These are phyloP conservation scores for Sarcophaga caerulescens DNA, from an alignment of 2,888 invertebrate genomes.

Conservation along the genomic window DNA sequence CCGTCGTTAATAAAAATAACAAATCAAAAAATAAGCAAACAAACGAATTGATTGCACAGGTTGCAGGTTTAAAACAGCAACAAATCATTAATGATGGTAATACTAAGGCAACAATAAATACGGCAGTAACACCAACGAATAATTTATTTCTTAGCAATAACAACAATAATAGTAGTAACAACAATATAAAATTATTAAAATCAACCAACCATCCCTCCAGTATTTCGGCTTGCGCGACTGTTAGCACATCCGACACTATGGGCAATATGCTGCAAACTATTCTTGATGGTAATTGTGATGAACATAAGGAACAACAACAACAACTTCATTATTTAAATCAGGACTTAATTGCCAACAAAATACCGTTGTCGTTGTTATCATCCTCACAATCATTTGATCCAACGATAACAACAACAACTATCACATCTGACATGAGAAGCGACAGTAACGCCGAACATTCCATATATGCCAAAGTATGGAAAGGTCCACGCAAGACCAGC, in stretches of 20 bases:
- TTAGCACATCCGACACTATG: conserved; percentile 62
- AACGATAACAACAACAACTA: conserved; percentile 65
- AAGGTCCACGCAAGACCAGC: conserved; percentile 80
- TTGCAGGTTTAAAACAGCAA: conserved; percentile 76
- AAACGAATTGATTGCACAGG: conserved; percentile 69
- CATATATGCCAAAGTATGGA: conserved; percentile 81
- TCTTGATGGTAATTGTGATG: conserved; percentile 73
- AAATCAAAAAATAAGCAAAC: conserved; percentile 80
- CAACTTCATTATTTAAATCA: conserved; percentile 53
- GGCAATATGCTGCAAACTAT: conserved; percentile 66
- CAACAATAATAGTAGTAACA: conserved; percentile 73
- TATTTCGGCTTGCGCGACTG: conserved; percentile 52
- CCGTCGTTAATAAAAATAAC: conserved; percentile 81
- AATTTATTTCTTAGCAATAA: conserved; percentile 67
- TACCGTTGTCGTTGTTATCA: conserved; percentile 34
- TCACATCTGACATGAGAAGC: conserved; percentile 70
- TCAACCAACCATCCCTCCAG: conserved; percentile 80
- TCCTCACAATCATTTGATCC: conserved; percentile 60
- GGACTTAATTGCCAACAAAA: conserved; percentile 52
- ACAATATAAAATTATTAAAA: conserved; percentile 67
- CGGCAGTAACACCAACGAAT: conserved; percentile 72
- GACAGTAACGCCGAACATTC: conserved; percentile 77
- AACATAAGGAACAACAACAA: conserved; percentile 38
- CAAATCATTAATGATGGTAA: conserved; percentile 61
- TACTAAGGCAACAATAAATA: neutral